Percentiles rank a stretch among this genome's conserved stretches.
phyloP scores from a whole-genome alignment of 2,113 vertebrate species.

The Perccottus glenii region DNA sequence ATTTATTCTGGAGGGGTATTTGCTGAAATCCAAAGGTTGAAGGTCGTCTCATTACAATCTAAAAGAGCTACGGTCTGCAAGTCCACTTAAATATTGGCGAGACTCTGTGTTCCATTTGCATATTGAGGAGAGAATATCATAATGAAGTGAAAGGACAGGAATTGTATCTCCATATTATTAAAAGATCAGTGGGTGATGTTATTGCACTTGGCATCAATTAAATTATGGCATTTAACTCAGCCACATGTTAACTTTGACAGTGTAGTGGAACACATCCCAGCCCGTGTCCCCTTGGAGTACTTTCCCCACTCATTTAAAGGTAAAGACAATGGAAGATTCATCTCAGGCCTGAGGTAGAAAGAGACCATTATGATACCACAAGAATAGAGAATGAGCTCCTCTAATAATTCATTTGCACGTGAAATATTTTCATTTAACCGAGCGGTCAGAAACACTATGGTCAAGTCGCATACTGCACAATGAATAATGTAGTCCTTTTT shows the following conservation, averaged over 20 bases:
- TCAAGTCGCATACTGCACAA: slow-evolving; percentile 53
- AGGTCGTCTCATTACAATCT: slow-evolving; percentile 66
- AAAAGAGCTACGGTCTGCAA: slow-evolving; percentile 52
- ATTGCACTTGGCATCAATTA: slow-evolving; percentile 69
- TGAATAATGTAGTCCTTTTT: slow-evolving; percentile 64
- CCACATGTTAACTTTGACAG: slow-evolving; percentile 64
- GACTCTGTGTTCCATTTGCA: slow-evolving; percentile 51
- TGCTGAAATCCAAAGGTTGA: slow-evolving; percentile 53
- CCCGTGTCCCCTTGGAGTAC: slow-evolving; percentile 50
- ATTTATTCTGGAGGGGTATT: slow-evolving; percentile 60
- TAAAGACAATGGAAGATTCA: slow-evolving; percentile 74
- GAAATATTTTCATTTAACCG: slow-evolving; percentile 74
- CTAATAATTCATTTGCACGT: slow-evolving; percentile 73
- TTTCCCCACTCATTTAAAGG: slow-evolving; percentile 60
- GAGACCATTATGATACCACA: slow-evolving; percentile 54
- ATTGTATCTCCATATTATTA: slow-evolving; percentile 62
- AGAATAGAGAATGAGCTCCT: slow-evolving; percentile 56
- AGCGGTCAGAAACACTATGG: slow-evolving; percentile 53
- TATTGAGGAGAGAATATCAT: slow-evolving; percentile 52
- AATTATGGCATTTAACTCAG: slow-evolving; percentile 66
- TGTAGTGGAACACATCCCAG: slow-evolving; percentile 26
- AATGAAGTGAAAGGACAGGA: slow-evolving; percentile 55
- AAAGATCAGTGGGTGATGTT: slow-evolving; percentile 67
- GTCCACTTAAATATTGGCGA: slow-evolving; percentile 34
- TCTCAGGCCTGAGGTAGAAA: slow-evolving; percentile 46